Evolutionary conservation across 2,888 invertebrate genomes (phyloP), one percentile per base, ranked within the genome.

Genomic region (Thymelicus acteon): DNA sequence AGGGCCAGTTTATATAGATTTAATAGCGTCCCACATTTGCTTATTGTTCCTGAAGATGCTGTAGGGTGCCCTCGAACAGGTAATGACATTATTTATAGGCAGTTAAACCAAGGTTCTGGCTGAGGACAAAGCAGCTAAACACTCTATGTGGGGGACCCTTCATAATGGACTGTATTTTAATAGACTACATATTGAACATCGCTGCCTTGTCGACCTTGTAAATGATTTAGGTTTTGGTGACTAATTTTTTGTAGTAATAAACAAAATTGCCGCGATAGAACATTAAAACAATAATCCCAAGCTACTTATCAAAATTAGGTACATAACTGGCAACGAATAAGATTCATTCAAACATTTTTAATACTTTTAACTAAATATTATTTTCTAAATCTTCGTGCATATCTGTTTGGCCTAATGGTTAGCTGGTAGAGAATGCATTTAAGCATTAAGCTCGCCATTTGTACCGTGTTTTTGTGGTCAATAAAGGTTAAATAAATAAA

Each of bases 61-160:
- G 82, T 80, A 82, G 76, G 84, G 82, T 84, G 81, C 80, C 87
- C 84, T 75, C 79, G 86, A 87, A 88, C 91, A 92, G 92, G 92
- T 92, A 90, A 92, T 90, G 88, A 84, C 83, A 82, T 91, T 90
- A 92, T 92, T 92, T 91, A 92, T 91, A 78, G 87, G 84, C 85
- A 83, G 85, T 91, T 63, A 77, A 80, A 77, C 77, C 67, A 73
- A 81, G 79, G 82, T 81, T 79, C 80, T 80, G 82, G 82, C 73
- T 71, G 76, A 80, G 81, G 82, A 89, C 90, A 90, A 89, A 88
- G 89, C 70, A 87, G 83, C 82, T 82, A 75, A 85, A 86, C 86
- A 85, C 85, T 85, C 85, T 67, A 77, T 75, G 80, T 80, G 76
- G 75, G 76, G 79, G 77, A 66, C 73, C 71, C 73, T 77, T 78